Evolutionary conservation across 2,888 invertebrate genomes (phyloP), one percentile per base, ranked within the genome.

Genomic region (Eutolmus rufibarbis): DNA sequence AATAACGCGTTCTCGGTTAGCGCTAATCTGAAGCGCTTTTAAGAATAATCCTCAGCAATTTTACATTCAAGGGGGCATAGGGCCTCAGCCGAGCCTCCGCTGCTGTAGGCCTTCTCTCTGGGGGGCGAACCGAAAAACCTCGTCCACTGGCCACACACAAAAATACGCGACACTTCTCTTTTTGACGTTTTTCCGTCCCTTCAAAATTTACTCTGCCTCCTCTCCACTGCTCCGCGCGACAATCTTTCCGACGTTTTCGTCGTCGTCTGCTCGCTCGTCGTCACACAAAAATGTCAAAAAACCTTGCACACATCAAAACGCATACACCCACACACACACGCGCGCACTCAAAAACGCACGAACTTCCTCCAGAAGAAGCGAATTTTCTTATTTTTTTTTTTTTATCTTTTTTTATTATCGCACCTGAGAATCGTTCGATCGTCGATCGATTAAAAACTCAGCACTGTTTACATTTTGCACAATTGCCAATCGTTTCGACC

Each of bases 211-310:
- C 40, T 40, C 9, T 4, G 51, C 8, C 37, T 76, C 31, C 34
- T n/a, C 31, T 37, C 37, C 84, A 74, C 66, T 40, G 74, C 12
- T 40, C 43, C 43, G 43, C 16, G 43, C 43, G 43, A 46, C 16
- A 16, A 3, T 46, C 43, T 46, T 43, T 14, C 8, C 16, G 43
- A 3, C 43, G 43, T 34, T 34, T 40, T 43, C 12, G 43, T 46
- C 85, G 76, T 86, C 86, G 86, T 81, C 37, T 34, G 4, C 12
- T 76, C 74, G 14, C 12, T 86, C 74, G 86, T 86, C 86, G 76
- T 74, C 74, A 84, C 34, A 66, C 40, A 74, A 86, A 86, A 86
- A 86, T 86, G 86, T 86, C 86, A 86, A 86, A 66, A 46, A 86
- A 86, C 43, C 76, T 86, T 86, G 74, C 85, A 74, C 74, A 85